Base-by-base conservation (phyloP, 2,113 vertebrate genomes). In the Xiphorhynchus elegans region DNA sequence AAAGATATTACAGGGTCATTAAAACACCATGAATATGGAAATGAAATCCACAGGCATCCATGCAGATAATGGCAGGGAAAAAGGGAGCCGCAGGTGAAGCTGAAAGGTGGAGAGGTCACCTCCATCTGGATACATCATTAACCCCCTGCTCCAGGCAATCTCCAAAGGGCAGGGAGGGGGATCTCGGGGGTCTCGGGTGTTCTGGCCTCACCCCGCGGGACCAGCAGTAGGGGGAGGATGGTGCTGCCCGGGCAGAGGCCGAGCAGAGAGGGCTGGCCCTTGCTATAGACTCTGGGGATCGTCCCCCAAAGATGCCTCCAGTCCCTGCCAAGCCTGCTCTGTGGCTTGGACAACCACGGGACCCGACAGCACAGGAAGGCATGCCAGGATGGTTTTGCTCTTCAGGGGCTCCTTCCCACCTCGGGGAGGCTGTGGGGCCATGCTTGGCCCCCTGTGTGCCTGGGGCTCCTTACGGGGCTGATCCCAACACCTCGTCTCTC, bases 11-110 rank as follows among this genome's bases (percentile, higher is more conserved):
- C 85, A 49, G 72, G 93, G 90, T 86, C 92, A 93, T 97, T 97
- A 97, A 95, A 96, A 83, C 52, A 9, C 90, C 72, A 93, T 97
- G 95, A 96, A 97, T 97, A 97, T 94, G 96, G 92, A 97, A 96
- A 97, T 96, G 18, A 86, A 93, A 90, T 88, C 96, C 95, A 84
- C 95, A 90, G 82, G 79, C 95, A 85, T 47, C 87, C 87, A 14
- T 85, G 90, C 78, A 80, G 92, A 90, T 83, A 80, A 90, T n/a
- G 75, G 72, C 70, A 90, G 90, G 82, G 81, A 73, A 75, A 75
- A 75, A 78, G 66, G 76, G 84, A 95, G 87, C 47, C 19, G 7
- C 46, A 93, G 95, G 91, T 94, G 91, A 94, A 69, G 85, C 88
- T 87, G 92, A 24, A 46, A 69, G 90, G 87, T 85, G 70, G 83